phyloP scores from a whole-genome alignment of 2,113 vertebrate genomes.

The Calidris pygmaea region DNA sequence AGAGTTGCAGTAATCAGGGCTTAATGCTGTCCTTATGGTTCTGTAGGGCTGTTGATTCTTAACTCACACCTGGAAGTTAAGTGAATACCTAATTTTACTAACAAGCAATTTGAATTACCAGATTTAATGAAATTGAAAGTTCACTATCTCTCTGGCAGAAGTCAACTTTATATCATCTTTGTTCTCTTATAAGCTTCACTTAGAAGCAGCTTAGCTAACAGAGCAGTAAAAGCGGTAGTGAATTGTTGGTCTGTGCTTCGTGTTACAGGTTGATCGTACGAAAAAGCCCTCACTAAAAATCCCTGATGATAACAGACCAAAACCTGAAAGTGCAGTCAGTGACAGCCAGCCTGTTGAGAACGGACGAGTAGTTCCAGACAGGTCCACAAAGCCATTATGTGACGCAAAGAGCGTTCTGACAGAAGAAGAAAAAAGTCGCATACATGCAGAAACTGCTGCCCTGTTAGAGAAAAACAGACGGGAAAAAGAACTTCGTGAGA shows the following conservation, averaged over 20 bases:
- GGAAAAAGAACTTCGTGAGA: constrained; percentile 81
- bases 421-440: constrained; percentile 82
- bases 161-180: neutral
- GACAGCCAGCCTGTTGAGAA: constrained; percentile 73
- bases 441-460: constrained; percentile 77
- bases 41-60: neutral
- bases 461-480: constrained; percentile 79
- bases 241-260: neutral
- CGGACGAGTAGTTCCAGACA: constrained; percentile 81
- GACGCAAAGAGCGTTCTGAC: constrained; percentile 59
- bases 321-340: constrained; percentile 58
- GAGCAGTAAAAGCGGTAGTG: neutral
- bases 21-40: neutral
- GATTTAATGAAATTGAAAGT: neutral
- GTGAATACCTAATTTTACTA: neutral
- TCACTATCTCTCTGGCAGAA: neutral
- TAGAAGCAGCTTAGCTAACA: neutral
- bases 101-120: neutral
- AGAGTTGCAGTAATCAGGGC: neutral
- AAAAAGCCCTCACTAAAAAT: constrained; percentile 85
- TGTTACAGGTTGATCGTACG: constrained; percentile 88
- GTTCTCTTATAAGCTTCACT: neutral
- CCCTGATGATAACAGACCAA: constrained; percentile 72
- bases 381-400: constrained; percentile 82
- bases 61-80: neutral